Percentiles rank a stretch among this genome's conserved stretches.
These are phyloP conservation scores for Dryobota labecula DNA, from an alignment of 2,888 invertebrate species.

Conservation along the genomic window DNA sequence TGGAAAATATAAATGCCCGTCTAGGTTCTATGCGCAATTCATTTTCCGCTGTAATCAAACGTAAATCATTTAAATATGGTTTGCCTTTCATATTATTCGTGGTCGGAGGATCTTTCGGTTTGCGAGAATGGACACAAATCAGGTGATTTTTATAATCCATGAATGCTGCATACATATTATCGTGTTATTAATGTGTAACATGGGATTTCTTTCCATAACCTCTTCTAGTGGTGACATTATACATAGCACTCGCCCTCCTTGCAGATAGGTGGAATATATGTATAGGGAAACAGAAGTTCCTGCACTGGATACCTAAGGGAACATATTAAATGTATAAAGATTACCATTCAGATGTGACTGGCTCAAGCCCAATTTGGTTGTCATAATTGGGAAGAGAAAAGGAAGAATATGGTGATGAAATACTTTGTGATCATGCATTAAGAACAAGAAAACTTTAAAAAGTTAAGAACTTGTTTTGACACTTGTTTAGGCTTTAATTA, in stretches of 20 bases:
- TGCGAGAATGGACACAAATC: constrained; percentile 93
- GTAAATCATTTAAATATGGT: constrained; percentile 89
- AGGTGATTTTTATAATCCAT: constrained; percentile 84
- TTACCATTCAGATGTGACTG: not conserved
- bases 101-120: constrained; percentile 94
- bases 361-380: not conserved
- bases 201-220: not conserved
- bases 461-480: not conserved
- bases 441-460: not conserved
- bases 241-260: not conserved
- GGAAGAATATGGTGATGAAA: not conserved
- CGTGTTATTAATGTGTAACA: not conserved
- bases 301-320: not conserved
- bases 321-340: not conserved
- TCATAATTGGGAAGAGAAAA: not conserved
- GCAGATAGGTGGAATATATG: not conserved
- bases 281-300: not conserved
- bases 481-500: not conserved
- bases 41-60: constrained; percentile 73
- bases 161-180: not conserved
- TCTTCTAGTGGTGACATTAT: not conserved
- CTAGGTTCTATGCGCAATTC: constrained; percentile 70
- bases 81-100: constrained; percentile 93
- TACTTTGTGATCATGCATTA: not conserved
- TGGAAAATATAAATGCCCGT: constrained; percentile 57